Evolutionary conservation across 2,113 vertebrate genomes (phyloP).

Genomic region (Sitta europaea): DNA sequence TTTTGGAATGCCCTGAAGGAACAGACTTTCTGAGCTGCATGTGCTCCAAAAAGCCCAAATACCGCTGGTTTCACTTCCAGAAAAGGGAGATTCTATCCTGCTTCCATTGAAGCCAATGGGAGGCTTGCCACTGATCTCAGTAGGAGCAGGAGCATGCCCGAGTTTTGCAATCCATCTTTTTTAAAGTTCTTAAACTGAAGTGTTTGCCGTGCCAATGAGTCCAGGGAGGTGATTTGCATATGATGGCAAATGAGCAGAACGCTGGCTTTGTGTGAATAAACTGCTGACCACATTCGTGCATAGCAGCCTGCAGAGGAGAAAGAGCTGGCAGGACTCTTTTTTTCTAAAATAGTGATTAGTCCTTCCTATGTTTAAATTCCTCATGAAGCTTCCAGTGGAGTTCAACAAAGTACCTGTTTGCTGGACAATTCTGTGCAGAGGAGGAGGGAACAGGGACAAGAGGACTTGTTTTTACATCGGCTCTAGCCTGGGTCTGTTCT

Average conservation of each 20-base stretch:
- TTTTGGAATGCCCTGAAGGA: constrained; percentile 8
- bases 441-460: not conserved
- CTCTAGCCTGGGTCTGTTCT: not conserved
- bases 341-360: not conserved
- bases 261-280: constrained; percentile 8
- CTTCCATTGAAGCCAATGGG: not conserved
- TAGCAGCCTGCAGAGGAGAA: not conserved
- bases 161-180: not conserved
- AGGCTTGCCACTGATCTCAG: constrained; percentile 23
- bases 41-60: constrained; percentile 2
- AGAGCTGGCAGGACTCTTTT: not conserved
- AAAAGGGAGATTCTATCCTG: not conserved
- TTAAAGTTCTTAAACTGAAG: not conserved
- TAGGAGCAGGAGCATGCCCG: not conserved
- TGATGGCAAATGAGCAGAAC: not conserved
- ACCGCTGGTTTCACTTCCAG: not conserved
- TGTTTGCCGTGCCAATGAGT: not conserved
- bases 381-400: not conserved
- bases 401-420: constrained; percentile 34
- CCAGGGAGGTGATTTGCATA: constrained; percentile 7
- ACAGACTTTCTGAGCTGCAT: not conserved
- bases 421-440: not conserved
- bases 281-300: not conserved
- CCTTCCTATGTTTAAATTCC: not conserved
- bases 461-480: not conserved